phyloP scores from a whole-genome alignment of 2,113 vertebrate species.

The Chunga burmeisteri region DNA sequence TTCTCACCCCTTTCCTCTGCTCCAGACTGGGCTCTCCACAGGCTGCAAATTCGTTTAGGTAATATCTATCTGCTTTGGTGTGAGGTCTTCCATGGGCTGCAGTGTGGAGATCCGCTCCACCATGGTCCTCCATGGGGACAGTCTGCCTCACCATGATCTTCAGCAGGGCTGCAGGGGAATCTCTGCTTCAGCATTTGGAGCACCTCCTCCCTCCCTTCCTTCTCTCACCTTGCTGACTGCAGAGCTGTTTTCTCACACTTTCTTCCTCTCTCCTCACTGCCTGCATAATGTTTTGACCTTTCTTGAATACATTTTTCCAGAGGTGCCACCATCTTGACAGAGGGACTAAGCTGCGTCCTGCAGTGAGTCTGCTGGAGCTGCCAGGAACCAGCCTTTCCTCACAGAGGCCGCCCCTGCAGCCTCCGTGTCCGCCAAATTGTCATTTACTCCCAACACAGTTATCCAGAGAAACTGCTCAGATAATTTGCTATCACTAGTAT shows the following conservation, averaged over 20 bases:
- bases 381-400: not conserved
- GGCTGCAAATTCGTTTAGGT: not conserved
- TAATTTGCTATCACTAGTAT: not conserved
- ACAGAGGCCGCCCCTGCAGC: not conserved
- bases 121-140: not conserved
- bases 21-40: not conserved
- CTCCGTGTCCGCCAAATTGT: rapidly evolving
- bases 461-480: not conserved
- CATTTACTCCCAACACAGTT: not conserved
- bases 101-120: not conserved
- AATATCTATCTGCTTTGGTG: not conserved
- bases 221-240: not conserved
- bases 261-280: not conserved
- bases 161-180: not conserved
- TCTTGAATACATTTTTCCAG: not conserved
- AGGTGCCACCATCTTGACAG: not conserved
- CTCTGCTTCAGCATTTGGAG: not conserved
- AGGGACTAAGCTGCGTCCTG: not conserved
- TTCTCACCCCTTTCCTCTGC: not conserved
- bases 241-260: not conserved
- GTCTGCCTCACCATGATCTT: not conserved
- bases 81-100: not conserved
- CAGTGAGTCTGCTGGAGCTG: not conserved
- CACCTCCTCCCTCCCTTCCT: not conserved
- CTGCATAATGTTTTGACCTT: not conserved